phyloP scores from a whole-genome alignment of 2,797 vertebrate species.

The Acanthopagrus latus region DNA sequence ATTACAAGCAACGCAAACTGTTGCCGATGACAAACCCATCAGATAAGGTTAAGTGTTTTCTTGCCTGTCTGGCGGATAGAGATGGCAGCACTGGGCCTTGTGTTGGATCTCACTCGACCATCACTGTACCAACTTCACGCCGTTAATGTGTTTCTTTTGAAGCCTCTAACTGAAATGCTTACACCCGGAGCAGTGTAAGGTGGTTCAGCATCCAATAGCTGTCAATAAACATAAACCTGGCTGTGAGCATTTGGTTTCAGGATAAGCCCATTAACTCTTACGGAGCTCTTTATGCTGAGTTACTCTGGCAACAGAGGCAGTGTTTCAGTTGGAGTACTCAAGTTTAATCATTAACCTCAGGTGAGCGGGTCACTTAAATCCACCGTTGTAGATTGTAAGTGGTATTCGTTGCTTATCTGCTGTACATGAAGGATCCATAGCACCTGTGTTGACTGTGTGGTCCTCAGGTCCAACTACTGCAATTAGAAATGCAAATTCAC shows the following conservation, averaged over 20 bases:
- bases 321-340: neutral
- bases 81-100: neutral
- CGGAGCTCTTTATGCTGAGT: neutral
- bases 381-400: neutral
- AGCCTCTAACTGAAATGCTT: no score
- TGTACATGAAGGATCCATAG: neutral
- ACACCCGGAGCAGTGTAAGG: neutral
- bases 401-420: neutral
- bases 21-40: neutral
- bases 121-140: no score
- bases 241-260: no score
- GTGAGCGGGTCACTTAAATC: neutral
- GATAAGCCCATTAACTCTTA: neutral
- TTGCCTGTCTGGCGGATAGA: neutral
- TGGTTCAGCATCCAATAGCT: neutral
- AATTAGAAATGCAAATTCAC: constrained; percentile 21
- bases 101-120: neutral
- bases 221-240: no score
- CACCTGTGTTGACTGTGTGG: neutral
- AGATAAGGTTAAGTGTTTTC: neutral
- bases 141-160: neutral
- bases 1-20: neutral
- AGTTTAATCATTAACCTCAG: constrained; percentile 43
- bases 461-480: neutral
- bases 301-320: neutral